phyloP scores from a whole-genome alignment of 2,113 vertebrate genomes.

The Proterorhinus semilunaris region DNA sequence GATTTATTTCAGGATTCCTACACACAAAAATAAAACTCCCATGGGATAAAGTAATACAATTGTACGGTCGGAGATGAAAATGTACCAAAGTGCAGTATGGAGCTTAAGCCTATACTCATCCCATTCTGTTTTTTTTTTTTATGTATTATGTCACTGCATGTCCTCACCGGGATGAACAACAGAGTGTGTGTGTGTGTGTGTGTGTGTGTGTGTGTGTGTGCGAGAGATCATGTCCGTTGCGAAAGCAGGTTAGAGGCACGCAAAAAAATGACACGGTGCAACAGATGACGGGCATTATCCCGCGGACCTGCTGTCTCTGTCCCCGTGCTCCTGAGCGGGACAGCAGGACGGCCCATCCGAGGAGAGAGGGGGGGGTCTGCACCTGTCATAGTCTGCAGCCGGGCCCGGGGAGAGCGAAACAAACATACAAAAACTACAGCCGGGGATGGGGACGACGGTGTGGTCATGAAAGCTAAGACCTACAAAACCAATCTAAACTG shows the following conservation, averaged over 20 bases:
- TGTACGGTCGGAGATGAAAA: neutral
- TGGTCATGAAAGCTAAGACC: neutral
- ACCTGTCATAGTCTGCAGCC: slow-evolving; percentile 70
- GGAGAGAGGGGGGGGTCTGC: slow-evolving; percentile 52
- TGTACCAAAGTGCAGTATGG: neutral
- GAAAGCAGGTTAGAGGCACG: slow-evolving; percentile 64
- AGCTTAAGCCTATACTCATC: slow-evolving; percentile 3
- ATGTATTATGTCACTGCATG: slow-evolving; percentile 13
- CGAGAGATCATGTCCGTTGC: slow-evolving; percentile 37
- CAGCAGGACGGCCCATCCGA: slow-evolving; percentile 29
- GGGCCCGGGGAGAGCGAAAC: slow-evolving; percentile 48
- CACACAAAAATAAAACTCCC: neutral
- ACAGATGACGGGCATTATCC: slow-evolving; percentile 76
- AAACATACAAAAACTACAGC: slow-evolving; percentile 52
- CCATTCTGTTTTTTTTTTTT: neutral
- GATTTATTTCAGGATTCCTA: neutral
- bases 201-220: neutral
- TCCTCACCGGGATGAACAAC: slow-evolving; percentile 5
- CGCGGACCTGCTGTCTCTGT: slow-evolving; percentile 73
- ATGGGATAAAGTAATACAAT: slow-evolving; percentile 3
- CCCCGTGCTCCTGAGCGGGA: slow-evolving; percentile 64
- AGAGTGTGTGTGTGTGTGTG: no score
- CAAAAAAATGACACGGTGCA: slow-evolving; percentile 69
- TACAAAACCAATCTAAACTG: no score
- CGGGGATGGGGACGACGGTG: slow-evolving; percentile 20